Base-by-base conservation (phyloP, 1,140 invertebrate genomes). In the Zaprionus lachaisei region DNA sequence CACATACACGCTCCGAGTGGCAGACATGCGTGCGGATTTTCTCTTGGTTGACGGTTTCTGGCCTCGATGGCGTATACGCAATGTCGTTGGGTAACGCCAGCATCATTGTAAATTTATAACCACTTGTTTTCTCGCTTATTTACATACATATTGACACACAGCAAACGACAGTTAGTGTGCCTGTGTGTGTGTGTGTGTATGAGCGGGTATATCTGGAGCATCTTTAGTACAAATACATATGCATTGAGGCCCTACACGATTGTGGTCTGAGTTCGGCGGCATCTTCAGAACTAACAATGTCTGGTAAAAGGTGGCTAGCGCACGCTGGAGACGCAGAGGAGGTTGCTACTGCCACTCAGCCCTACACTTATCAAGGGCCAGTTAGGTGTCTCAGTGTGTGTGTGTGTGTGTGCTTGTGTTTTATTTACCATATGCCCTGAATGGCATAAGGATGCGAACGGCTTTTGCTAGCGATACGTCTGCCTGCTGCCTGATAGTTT, bases 81-180 rank as follows among this genome's bases (percentile, higher is more conserved):
- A 85, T 81, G 73, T 26, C 44, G 73, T 70, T 75, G 31, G 47
- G 41, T 58, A 61, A 34, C 60, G 61, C 78, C 67, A 69, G 77
- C 74, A 78, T 80, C 80, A 73, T 83, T 87, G 77, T 77, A 87
- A 87, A 87, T 87, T 83, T 87, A 87, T 87, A 87, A 87, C 83
- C 83, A 87, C 83, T 87, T 87, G 83, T 87, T 87, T 83, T 89
- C 71, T 74, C 85, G 84, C 80, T 79, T 89, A 87, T 87, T 87
- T 87, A 87, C 84, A 87, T 87, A 87, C 84, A 89, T 87, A 83
- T 89, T 83, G 80, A 87, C 83, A 83, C 69, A 80, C 62, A 73
- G 64, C 81, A 75, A 85, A 63, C 56, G 66, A 44, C 81, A 78
- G 82, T 74, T 78, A 81, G 71, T 69, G 51, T 51, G 60, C 44